These are phyloP conservation scores for Petrocephalus sullivani DNA, from an alignment of 2,797 vertebrate species.

Conservation along the genomic window DNA sequence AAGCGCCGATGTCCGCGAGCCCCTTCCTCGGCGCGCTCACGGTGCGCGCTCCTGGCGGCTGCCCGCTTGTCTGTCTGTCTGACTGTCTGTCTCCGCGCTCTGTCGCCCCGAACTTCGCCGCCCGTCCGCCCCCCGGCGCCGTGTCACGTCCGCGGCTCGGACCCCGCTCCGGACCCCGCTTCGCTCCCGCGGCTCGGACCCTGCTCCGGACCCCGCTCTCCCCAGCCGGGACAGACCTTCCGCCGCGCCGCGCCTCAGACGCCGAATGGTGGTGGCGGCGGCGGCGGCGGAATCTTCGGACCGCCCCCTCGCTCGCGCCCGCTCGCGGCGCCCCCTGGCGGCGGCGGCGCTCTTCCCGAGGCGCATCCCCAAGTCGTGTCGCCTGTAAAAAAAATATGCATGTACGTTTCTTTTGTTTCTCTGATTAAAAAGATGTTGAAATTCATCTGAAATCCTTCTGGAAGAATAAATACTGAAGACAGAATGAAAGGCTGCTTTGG, in stretches of 20 bases:
- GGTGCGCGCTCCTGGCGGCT: conserved; percentile 28
- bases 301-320: neutral
- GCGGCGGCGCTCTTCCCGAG: neutral
- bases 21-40: neutral
- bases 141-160: conserved; percentile 27
- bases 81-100: neutral
- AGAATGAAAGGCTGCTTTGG: neutral
- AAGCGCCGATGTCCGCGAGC: neutral
- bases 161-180: conserved; percentile 32
- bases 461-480: neutral
- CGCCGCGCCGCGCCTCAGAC: conserved; percentile 34
- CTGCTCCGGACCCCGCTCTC: conserved; percentile 30
- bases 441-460: neutral
- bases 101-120: neutral
- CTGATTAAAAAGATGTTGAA: neutral
- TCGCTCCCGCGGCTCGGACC: conserved; percentile 35
- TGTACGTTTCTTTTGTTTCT: neutral
- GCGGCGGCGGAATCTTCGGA: conserved; percentile 24
- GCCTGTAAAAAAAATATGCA: neutral
- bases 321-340: conserved; percentile 29
- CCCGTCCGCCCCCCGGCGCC: conserved; percentile 21
- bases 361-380: neutral
- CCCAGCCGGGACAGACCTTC: conserved; percentile 50
- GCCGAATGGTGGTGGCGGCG: conserved; percentile 32
- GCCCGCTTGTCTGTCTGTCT: neutral